Evolutionary conservation across 2,888 invertebrate species (phyloP).

Genomic region (Drosophila falleni): DNA sequence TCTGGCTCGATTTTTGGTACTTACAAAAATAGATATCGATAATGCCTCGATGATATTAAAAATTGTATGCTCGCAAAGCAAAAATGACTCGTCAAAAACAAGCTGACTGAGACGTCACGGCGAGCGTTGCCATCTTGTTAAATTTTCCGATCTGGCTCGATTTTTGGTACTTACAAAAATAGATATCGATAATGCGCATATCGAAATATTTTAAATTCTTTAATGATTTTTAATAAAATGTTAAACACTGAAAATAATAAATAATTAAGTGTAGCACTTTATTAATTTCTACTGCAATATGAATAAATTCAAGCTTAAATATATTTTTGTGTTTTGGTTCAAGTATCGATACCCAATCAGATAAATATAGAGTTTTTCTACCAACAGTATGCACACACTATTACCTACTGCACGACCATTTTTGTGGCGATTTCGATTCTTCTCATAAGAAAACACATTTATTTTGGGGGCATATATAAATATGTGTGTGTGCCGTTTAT

Average conservation of each 20-base stretch:
- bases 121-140: too few relatives aligned
- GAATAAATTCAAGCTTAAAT: background rate
- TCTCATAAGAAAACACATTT: slow-evolving; percentile 71
- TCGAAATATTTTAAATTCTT: background rate
- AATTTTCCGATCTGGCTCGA: too few relatives aligned
- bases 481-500: slow-evolving; percentile 58
- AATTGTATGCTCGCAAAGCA: slow-evolving; percentile 34
- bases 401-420: slow-evolving; percentile 52
- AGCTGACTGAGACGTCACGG: slow-evolving; percentile 20
- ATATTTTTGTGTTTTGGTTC: slow-evolving; percentile 1
- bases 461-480: slow-evolving; percentile 52
- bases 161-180: too few relatives aligned
- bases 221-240: background rate
- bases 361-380: slow-evolving; percentile 21
- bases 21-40: too few relatives aligned
- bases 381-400: slow-evolving; percentile 65
- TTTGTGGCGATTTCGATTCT: slow-evolving; percentile 63
- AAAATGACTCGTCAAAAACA: slow-evolving; percentile 79
- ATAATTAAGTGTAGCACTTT: background rate
- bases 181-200: background rate
- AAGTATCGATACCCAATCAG: slow-evolving; percentile 56
- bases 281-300: background rate
- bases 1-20: too few relatives aligned
- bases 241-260: too few relatives aligned
- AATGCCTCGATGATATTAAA: slow-evolving; percentile 20